These are phyloP conservation scores for Solenopsis fugax DNA, from an alignment of 1,140 invertebrate genomes.

Conservation along the genomic window DNA sequence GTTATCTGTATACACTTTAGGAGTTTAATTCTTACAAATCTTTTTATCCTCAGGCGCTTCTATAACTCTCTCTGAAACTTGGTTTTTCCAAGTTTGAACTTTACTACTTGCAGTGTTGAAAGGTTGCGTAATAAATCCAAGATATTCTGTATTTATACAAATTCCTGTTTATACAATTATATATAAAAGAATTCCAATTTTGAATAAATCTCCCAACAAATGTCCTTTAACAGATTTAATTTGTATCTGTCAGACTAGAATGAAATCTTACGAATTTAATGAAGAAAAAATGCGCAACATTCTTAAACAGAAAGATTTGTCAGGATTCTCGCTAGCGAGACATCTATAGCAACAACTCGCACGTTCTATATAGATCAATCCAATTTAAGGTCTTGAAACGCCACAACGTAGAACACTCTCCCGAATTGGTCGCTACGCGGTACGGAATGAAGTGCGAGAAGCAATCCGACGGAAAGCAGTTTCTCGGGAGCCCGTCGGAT, in stretches of 20 bases:
- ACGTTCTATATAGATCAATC: conserved; percentile 9
- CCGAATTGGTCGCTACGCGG: conserved; percentile 19
- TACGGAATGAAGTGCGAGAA: conserved; percentile 41
- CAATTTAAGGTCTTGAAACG: conserved; percentile 37
- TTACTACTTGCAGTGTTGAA: background rate
- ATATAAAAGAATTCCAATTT: background rate
- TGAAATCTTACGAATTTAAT: background rate
- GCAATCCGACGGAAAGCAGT: conserved; percentile 43
- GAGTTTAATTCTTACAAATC: conserved; percentile 15
- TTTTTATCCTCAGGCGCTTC: background rate
- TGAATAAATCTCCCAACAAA: background rate
- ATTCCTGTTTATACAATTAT: background rate
- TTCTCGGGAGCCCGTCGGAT: conserved; percentile 36
- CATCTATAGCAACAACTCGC: background rate
- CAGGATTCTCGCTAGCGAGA: background rate
- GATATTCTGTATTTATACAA: background rate
- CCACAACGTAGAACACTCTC: conserved; percentile 21
- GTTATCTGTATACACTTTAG: background rate
- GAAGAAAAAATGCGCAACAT: background rate
- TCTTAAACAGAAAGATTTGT: background rate
- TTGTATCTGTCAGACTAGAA: background rate
- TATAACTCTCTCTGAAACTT: conserved; percentile 22
- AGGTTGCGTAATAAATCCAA: background rate
- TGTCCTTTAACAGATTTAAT: background rate
- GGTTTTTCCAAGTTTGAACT: conserved; percentile 16